Conservation (phyloP, 2,113 vertebrate species). For the Anguilla rostrata region DNA sequence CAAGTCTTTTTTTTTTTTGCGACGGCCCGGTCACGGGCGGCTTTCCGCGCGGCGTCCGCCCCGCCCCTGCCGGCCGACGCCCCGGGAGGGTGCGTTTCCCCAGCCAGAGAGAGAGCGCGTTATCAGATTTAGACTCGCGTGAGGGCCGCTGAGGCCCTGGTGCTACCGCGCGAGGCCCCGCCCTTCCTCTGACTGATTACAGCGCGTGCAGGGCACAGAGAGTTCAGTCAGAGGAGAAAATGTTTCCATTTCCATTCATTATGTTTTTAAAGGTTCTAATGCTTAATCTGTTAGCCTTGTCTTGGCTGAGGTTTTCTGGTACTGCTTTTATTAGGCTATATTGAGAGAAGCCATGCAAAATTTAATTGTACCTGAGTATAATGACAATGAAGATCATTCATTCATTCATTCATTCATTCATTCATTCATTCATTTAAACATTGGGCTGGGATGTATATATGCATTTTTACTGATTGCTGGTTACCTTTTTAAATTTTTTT, state of each 20-base stretch:
- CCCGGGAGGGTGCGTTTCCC: background rate
- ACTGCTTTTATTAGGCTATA: no score
- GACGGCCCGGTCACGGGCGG: background rate
- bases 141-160: background rate
- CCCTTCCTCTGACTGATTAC: background rate
- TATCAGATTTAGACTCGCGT: background rate
- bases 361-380: no score
- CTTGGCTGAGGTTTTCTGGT: background rate
- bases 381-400: no score
- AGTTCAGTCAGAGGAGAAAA: slow-evolving; percentile 28
- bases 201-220: background rate
- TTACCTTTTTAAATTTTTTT: background rate
- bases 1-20: background rate
- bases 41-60: background rate
- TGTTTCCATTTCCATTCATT: background rate
- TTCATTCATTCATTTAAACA: no score
- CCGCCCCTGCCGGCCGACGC: background rate
- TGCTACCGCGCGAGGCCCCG: background rate
- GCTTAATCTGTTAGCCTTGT: no score
- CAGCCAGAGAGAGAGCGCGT: background rate
- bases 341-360: no score
- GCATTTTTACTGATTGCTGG: background rate
- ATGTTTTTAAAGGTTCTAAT: no score
- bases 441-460: no score
- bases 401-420: no score